Conservation (phyloP, 1,140 invertebrate species). For the Camponotus floridanus region DNA sequence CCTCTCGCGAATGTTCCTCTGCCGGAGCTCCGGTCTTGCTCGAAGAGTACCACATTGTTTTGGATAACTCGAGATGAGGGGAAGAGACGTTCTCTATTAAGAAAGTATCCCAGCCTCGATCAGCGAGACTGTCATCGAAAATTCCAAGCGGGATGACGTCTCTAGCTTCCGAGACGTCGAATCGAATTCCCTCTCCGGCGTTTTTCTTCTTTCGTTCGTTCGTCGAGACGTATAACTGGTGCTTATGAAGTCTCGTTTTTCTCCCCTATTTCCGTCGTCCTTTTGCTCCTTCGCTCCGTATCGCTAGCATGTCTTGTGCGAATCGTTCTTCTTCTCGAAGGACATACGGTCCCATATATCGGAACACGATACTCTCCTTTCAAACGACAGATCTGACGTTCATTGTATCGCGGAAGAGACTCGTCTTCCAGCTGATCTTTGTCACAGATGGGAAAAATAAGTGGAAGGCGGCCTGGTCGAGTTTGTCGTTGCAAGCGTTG, state of each 20-base stretch:
- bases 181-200: background rate
- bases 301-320: background rate
- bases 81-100: too few species aligned
- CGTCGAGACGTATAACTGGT: constrained; percentile 6
- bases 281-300: background rate
- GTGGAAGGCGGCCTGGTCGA: background rate
- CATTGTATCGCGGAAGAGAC: too few species aligned
- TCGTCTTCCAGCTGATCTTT: background rate
- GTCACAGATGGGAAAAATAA: background rate
- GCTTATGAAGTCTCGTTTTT: background rate
- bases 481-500: background rate
- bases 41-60: constrained; percentile 76
- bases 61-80: background rate
- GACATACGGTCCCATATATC: background rate
- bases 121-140: too few species aligned
- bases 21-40: constrained; percentile 55
- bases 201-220: constrained; percentile 51
- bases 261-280: background rate
- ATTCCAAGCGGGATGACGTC: too few species aligned
- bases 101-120: background rate
- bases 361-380: background rate
- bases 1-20: constrained; percentile 62
- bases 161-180: background rate
- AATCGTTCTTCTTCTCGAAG: background rate
- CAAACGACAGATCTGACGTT: background rate